Conservation (phyloP, 2,797 vertebrate genomes). For the Cephalopachus bancanus region DNA sequence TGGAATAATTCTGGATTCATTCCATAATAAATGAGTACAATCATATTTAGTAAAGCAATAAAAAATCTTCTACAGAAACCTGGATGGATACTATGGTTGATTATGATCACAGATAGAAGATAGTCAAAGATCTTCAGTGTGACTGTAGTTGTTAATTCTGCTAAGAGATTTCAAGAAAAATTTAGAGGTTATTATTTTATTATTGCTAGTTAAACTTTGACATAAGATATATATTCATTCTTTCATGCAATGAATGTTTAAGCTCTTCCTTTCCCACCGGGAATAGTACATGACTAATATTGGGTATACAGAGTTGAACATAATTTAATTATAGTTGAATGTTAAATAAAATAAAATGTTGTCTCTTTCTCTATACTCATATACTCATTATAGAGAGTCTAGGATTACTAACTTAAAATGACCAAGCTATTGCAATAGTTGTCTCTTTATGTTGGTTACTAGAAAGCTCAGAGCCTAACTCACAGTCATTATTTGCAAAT, state of each 20-base stretch:
- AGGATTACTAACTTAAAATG: not conserved
- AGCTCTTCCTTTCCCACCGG: not conserved
- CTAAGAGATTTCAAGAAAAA: constrained; percentile 83
- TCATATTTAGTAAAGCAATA: constrained; percentile 66
- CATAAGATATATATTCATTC: constrained; percentile 23
- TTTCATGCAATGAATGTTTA: not conserved
- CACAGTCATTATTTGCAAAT: not conserved
- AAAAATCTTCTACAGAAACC: constrained; percentile 70
- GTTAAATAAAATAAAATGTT: not conserved
- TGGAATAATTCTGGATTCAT: constrained; percentile 67
- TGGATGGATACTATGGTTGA: constrained; percentile 74
- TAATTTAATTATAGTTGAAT: constrained; percentile 27
- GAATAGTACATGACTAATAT: not conserved
- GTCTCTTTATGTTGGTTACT: not conserved
- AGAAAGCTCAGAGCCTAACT: not conserved
- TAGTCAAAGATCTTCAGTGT: constrained; percentile 74
- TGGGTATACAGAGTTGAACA: not conserved
- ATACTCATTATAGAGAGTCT: not conserved
- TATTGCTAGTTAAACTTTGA: constrained; percentile 71
- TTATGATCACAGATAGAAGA: constrained; percentile 73
- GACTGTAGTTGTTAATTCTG: constrained; percentile 80
- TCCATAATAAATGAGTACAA: constrained; percentile 46
- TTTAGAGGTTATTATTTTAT: constrained; percentile 79
- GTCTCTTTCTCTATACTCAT: not conserved
- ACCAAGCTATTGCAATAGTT: not conserved